Conservation (phyloP, 2,888 invertebrate genomes). For the Pegoplata infirma region DNA sequence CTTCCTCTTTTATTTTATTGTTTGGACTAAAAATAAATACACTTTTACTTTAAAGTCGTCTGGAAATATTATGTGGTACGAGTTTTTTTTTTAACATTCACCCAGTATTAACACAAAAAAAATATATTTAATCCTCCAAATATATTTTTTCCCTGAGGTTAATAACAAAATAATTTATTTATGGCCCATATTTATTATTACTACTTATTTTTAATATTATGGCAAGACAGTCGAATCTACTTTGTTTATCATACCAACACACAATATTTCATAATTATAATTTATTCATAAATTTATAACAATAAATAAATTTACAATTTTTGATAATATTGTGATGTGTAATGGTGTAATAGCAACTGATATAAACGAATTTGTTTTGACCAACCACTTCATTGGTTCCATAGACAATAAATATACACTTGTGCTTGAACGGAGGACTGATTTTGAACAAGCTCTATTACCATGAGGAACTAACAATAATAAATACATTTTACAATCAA, state of each 20-base stretch:
- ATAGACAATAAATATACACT: not conserved
- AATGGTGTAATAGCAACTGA: not conserved
- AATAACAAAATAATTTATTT: not conserved
- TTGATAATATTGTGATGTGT: too few relatives aligned
- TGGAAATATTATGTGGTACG: too few relatives aligned
- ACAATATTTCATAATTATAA: not conserved
- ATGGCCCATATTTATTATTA: not conserved
- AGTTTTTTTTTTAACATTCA: not conserved
- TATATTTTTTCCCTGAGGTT: not conserved
- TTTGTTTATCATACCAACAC: not conserved
- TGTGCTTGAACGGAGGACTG: not conserved
- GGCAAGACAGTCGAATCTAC: too few relatives aligned
- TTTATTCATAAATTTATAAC: not conserved
- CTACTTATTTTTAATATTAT: not conserved
- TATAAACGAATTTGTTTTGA: not conserved
- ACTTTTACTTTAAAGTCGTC: not conserved
- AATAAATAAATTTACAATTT: not conserved
- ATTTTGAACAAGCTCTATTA: not conserved
- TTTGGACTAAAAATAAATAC: not conserved
- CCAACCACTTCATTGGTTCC: not conserved
- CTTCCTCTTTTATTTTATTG: conserved; percentile 49
- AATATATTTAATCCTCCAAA: not conserved
- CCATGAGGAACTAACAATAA: not conserved
- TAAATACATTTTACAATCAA: not conserved
- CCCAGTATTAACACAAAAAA: not conserved